phyloP scores from a whole-genome alignment of 2,113 vertebrate genomes.

The Tringa solitaria region DNA sequence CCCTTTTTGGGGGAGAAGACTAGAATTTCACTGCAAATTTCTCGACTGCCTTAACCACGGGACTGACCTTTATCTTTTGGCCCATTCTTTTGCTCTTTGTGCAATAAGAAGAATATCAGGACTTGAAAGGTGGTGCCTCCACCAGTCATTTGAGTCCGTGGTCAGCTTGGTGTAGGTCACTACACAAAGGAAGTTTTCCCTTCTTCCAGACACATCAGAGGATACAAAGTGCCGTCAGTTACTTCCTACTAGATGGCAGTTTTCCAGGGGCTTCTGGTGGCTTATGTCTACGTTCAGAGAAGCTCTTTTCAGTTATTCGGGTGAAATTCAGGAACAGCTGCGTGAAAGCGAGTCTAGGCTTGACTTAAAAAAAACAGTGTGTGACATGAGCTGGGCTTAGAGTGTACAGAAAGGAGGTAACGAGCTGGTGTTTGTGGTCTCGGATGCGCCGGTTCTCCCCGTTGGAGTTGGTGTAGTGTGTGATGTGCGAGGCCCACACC shows the following conservation, averaged over 20 bases:
- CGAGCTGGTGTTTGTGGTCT: rapidly evolving
- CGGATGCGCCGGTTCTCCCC: neutral
- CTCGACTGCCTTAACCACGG: neutral
- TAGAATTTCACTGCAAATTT: neutral
- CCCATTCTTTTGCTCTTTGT: neutral
- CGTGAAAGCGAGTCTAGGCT: neutral
- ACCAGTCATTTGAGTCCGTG: no score
- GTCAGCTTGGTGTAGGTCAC: neutral
- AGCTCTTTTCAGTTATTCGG: neutral
- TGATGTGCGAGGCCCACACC: rapidly evolving
- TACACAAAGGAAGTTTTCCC: neutral
- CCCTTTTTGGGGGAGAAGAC: neutral
- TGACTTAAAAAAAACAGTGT: neutral
- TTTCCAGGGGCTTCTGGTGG: neutral
- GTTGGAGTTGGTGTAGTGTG: neutral
- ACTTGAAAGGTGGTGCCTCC: neutral
- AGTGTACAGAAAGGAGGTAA: rapidly evolving
- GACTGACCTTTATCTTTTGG: neutral
- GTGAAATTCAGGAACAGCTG: neutral
- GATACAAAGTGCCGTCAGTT: neutral
- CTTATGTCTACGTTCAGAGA: neutral
- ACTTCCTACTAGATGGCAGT: neutral
- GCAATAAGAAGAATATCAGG: neutral
- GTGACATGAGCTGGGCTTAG: neutral
- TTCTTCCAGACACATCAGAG: neutral